Evolutionary conservation across 2,888 invertebrate species (phyloP).

Genomic region (Platycheirus rosarum): DNA sequence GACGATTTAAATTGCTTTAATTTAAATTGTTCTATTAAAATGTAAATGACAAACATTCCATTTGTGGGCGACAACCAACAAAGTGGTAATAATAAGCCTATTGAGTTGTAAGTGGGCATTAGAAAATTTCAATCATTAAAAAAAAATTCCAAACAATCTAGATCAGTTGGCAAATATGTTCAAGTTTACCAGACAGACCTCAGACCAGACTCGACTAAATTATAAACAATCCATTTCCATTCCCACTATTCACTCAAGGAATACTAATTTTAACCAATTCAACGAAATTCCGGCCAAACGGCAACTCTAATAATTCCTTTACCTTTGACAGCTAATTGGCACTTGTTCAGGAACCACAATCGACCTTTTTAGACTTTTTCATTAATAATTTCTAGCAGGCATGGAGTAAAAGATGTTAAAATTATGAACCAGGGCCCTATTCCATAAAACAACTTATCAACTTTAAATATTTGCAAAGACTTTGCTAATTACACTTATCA

Average conservation of each 20-base stretch:
- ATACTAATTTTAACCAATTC: constrained; percentile 34
- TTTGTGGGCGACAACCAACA: constrained; percentile 15
- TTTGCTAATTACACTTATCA: too few relatives aligned
- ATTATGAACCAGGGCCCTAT: too few relatives aligned
- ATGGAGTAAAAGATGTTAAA: too few relatives aligned
- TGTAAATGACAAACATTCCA: constrained; percentile 22
- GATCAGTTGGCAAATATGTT: constrained; percentile 31
- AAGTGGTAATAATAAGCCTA: constrained; percentile 7
- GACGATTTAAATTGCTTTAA: constrained; percentile 11
- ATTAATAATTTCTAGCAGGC: too few relatives aligned
- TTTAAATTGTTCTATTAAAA: too few relatives aligned
- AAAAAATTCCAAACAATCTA: constrained; percentile 2
- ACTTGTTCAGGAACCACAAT: constrained; percentile 24
- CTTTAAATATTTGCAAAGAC: too few relatives aligned
- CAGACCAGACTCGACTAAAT: constrained; percentile 6
- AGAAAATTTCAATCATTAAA: constrained; percentile 30
- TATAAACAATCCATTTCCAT: neutral
- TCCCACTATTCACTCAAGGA: constrained; percentile 10
- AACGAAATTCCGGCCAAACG: constrained; percentile 13
- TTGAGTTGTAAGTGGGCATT: neutral
- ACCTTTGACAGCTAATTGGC: constrained; percentile 49
- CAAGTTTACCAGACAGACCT: neutral
- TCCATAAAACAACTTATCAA: too few relatives aligned
- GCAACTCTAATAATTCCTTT: constrained; percentile 38
- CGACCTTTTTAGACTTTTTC: too few relatives aligned